Evolutionary conservation across 2,113 vertebrate species (phyloP), one percentile per base, ranked within the genome.

Genomic region (Lontra canadensis): DNA sequence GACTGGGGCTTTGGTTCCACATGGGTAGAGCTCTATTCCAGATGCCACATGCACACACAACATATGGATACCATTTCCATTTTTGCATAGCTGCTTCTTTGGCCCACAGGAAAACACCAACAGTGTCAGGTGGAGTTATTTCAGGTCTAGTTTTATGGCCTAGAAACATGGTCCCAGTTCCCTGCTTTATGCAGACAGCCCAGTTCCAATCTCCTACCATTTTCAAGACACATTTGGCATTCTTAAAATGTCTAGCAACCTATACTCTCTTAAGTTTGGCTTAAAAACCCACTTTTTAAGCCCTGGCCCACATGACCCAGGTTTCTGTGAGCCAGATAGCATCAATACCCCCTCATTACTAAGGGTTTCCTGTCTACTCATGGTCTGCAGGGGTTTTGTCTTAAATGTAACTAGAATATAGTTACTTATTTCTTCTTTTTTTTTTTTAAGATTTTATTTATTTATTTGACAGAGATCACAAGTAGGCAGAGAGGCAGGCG

Each of bases 41-140:
- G 93, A 79, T 79, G n/a, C 52, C 80, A 93, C 26, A 71, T 39
- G 31, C 8, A 80, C 29, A 85, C n/a, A 92, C 4, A 65, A 20
- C 79, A 85, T 55, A 57, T 39, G 61, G 52, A 89, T 85, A 80
- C 69, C 67, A 84, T 80, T 95, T 84, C 69, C 29, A 73, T 88
- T 80, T 92, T 55, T 95, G 55, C 55, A 89, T 21, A 78, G 71
- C 36, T 89, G 71, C 52, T n/a, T 91, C 74, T 44, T 21, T 87
- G 88, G 31, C 65, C 36, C 61, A 82, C 36, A 96, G 31, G 69
- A 95, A 95, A 92, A 89, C 25, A 73, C 69, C 59, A 88, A 95
- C 18, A 88, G 39, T 76, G 65, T 92, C 31, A 89, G 44, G 86
- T 65, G 4, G 63, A 63, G 52, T 93, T 95, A 88, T 71, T 69